Base-by-base conservation (phyloP, 2,113 vertebrate species). In the Malurus cyaneus region DNA sequence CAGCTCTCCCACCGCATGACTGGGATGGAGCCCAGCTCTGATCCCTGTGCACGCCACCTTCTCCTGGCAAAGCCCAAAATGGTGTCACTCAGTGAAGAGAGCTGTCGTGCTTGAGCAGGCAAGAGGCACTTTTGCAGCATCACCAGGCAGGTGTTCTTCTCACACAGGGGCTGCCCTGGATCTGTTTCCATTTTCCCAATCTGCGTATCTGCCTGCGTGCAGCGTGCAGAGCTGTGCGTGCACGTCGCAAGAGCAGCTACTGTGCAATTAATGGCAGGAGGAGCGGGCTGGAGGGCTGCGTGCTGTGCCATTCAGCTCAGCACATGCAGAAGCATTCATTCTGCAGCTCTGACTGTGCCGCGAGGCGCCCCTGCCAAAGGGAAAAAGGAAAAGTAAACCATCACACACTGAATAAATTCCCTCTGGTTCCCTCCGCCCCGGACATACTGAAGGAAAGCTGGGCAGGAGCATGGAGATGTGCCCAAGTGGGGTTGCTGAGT, bases 221-320 rank as follows among this genome's bases (percentile, higher is more conserved):
- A 25, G 80, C 0, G 11, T 15, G 5, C 13, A 0, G 89, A 49
- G 72, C 69, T 8, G 72, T 8, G 8, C 0, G 2, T 66, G 93
- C 67, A 46, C 0, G 2, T 41, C 0, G 11, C 84, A 59, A 42
- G 64, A 89, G 65, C 77, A 61, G 80, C 64, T 49, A 31, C 47
- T 1, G 5, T 2, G 5, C 87, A 50, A 39, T 84, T 70, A 88
- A 71, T 52, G 2, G 42, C 89, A 88, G 92, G 14, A 90, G 82
- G 44, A 65, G 74, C 49, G 26, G 90, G 74, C 95, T 92, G 85
- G 74, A 88, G 82, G 74, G 47, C 74, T 88, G 90, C 29, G 5
- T 80, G 90, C 93, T 70, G 93, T 80, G 95, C 93, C 86, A 50
- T 90, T 94, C 88, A 89, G 76, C 54, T 81, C 67, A 41, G 76